Percentiles rank a stretch among this genome's conserved stretches.
phyloP scores from a whole-genome alignment of 2,797 vertebrate genomes.

The Scolopax bukidnonensis region DNA sequence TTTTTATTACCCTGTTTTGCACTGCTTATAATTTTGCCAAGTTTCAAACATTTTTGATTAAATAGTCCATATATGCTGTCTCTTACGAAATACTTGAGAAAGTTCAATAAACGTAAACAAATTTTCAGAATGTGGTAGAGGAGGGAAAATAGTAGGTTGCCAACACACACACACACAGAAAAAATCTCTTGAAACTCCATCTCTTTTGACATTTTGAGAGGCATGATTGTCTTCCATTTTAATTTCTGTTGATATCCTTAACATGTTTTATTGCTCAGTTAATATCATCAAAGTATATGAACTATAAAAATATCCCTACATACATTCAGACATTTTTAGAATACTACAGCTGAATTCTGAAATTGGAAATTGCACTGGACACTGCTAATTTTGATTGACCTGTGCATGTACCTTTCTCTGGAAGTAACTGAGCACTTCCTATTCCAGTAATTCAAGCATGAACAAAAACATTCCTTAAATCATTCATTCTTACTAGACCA shows the following conservation, averaged over 20 bases:
- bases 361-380: not conserved
- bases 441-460: not conserved
- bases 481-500: not conserved
- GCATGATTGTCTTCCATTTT: not conserved
- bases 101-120: not conserved
- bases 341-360: not conserved
- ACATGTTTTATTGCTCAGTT: not conserved
- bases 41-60: not conserved
- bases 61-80: not conserved
- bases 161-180: no score
- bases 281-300: not conserved
- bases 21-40: not conserved
- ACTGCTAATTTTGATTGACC: not conserved
- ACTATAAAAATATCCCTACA: not conserved
- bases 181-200: not conserved
- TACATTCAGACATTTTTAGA: not conserved
- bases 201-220: not conserved
- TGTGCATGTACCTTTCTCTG: not conserved
- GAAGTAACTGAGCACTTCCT: not conserved
- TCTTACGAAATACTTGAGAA: not conserved
- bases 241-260: not conserved
- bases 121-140: not conserved
- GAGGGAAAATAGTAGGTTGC: fast-evolving
- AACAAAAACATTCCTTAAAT: not conserved
- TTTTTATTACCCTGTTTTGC: not conserved